Base-by-base conservation (phyloP, 2,888 invertebrate genomes). In the Embidobia sp. region DNA sequence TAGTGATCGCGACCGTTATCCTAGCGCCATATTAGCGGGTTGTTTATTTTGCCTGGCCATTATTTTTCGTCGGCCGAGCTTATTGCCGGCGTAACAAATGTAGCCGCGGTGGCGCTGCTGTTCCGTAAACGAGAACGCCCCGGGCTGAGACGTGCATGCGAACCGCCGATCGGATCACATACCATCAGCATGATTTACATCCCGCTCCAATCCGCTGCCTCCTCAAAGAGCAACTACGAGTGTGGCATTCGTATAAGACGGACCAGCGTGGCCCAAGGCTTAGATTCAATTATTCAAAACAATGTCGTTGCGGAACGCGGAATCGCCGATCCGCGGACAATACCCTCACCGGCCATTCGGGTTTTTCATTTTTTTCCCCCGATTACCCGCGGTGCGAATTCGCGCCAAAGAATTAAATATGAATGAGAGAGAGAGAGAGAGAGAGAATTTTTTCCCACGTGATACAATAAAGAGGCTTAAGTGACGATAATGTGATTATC, bases 261-360 rank as follows among this genome's bases (percentile, higher is more conserved):
- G 53, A 66, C 51, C 35, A 46, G 37, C 59, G 29, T 63, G 70
- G 70, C 77, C 70, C 59, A 46, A 48, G 70, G 70, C 70, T 40
- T 18, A 40, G 53, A 55, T 67, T 73, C 72, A 57, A 77, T 77
- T 77, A 77, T 77, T 73, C 67, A 73, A 77, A 77, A 77, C 67
- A 72, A 77, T 77, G 66, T 74, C 67, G 51, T 33, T 40, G 44
- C 40, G 74, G 66, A 74, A 74, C 74, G 74, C 66, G 74, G 74
- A 73, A 63, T 63, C 35, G 29, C 10, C 40, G 42, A 27, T 37
- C 37, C 35, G 48, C 37, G 48, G 18, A 61, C 61, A 61, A 35
- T 70, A 44, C 15, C 55, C 31, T 46, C 1, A 40, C 19, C 22
- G 27, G 3, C 11, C 46, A 27, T 37, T 55, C 46, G 66, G 44